phyloP scores from a whole-genome alignment of 2,797 vertebrate species.

The Lepus oiostolus region DNA sequence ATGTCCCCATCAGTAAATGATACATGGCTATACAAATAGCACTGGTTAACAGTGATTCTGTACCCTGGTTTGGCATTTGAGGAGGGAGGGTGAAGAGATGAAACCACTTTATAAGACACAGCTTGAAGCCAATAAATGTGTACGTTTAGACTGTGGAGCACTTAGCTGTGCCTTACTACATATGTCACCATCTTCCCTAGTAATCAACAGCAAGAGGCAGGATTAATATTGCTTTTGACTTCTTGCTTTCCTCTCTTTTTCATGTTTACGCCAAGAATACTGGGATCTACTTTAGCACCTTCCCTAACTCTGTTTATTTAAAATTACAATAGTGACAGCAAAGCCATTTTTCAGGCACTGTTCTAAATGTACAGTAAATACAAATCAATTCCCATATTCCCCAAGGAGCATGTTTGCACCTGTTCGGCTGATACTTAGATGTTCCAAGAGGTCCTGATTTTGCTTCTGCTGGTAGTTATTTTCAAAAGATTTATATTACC shows the following conservation, averaged over 20 bases:
- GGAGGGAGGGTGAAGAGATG: background rate
- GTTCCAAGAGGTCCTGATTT: background rate
- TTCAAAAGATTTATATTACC: background rate
- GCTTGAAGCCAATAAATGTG: background rate
- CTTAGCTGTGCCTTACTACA: background rate
- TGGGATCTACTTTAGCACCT: background rate
- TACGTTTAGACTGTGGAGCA: background rate
- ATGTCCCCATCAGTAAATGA: too few species aligned
- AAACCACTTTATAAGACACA: background rate
- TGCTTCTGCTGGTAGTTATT: background rate
- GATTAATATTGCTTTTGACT: background rate
- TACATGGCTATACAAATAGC: background rate
- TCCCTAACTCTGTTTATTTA: background rate
- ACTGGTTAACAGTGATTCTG: background rate
- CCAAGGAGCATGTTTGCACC: too few species aligned
- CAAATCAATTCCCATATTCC: background rate
- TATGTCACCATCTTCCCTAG: accelerated
- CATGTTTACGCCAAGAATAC: background rate
- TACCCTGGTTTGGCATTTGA: background rate
- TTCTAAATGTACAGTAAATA: background rate
- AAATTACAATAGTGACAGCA: background rate
- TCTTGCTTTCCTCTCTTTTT: background rate
- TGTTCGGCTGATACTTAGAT: background rate
- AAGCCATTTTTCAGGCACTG: background rate
- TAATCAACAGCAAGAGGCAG: too few species aligned